phyloP scores from a whole-genome alignment of 2,797 vertebrate species.

The Coluber constrictor region DNA sequence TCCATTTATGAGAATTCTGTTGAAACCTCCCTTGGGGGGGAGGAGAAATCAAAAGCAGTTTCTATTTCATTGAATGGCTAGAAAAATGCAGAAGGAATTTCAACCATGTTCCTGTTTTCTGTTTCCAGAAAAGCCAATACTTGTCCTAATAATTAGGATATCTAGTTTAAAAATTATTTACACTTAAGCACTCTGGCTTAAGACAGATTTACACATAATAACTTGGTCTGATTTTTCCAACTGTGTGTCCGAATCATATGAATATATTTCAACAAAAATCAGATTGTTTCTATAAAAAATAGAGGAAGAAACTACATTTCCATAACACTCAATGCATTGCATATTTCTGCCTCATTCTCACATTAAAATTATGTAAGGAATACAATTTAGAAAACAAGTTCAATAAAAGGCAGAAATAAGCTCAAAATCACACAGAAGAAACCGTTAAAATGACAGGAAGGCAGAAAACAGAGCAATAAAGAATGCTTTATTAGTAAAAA shows the following conservation, averaged over 20 bases:
- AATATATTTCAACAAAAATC: not conserved
- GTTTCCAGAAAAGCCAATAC: not conserved
- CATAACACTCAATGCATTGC: not conserved
- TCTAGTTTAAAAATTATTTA: not conserved
- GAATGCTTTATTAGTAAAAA: slow-evolving; percentile 60
- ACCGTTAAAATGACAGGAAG: slow-evolving; percentile 63
- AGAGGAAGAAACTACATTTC: not conserved
- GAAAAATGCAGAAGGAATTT: not conserved
- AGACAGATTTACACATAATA: not conserved
- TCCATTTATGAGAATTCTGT: not conserved
- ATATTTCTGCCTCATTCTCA: not conserved
- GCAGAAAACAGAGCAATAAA: slow-evolving; percentile 62
- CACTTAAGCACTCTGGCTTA: not conserved
- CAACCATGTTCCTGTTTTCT: not conserved
- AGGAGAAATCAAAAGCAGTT: not conserved
- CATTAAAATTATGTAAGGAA: slow-evolving; percentile 9
- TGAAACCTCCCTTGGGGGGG: not conserved
- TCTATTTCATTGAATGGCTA: not conserved
- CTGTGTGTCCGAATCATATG: not conserved
- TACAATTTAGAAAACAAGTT: slow-evolving; percentile 37
- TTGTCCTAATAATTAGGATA: not conserved
- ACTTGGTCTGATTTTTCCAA: slow-evolving; percentile 1
- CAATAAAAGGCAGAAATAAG: slow-evolving; percentile 52
- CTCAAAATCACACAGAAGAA: slow-evolving; percentile 69
- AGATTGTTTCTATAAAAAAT: not conserved